Base-by-base conservation (phyloP, 1,140 invertebrate species). In the Bombus pascuorum region DNA sequence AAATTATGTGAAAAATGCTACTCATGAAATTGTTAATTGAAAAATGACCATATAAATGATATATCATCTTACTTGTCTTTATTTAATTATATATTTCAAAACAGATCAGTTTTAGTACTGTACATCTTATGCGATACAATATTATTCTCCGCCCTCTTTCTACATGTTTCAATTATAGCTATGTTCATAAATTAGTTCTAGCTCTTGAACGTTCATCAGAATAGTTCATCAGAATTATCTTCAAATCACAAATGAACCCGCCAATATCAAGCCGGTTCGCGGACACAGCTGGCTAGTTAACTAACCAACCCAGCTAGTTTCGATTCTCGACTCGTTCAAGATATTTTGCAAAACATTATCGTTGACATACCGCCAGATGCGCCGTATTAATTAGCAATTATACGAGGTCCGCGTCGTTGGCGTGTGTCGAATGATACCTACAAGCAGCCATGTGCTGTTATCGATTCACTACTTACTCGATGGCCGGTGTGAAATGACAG, bases 401-500 rank as follows among this genome's bases (percentile, higher is more conserved):
- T 59, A 72, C 44, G 47, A 37, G 74, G 74, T 44, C 39, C 66
- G 65, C 75, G 75, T 85, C 42, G 65, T 39, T 65, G 12, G 81
- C 66, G 44, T 53, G 78, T 32, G 10, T 34, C 76, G 76, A 88
- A 76, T 68, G 74, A 88, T 87, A 88, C 80, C 86, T 81, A 75
- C 72, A 84, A 84, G 15, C 47, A 68, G n/a, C 76, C 68, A 62
- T 72, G 71, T 71, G 70, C 83, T 34, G 37, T 25, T 47, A 78
- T 88, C 87, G 65, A 65, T 85, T 85, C 78, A 86, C 79, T 82
- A 74, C 47, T 53, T 53, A 81, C 76, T 59, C 65, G 37, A 57
- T 76, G 78, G 47, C 37, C 80, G 72, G 74, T 81, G 80, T 62
- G 76, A 88, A 88, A 88, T 72, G 81, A 86, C n/a, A 65, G 78